Evolutionary conservation across 2,797 vertebrate species (phyloP), one percentile per base, ranked within the genome.

Genomic region (Myripristis murdjan): DNA sequence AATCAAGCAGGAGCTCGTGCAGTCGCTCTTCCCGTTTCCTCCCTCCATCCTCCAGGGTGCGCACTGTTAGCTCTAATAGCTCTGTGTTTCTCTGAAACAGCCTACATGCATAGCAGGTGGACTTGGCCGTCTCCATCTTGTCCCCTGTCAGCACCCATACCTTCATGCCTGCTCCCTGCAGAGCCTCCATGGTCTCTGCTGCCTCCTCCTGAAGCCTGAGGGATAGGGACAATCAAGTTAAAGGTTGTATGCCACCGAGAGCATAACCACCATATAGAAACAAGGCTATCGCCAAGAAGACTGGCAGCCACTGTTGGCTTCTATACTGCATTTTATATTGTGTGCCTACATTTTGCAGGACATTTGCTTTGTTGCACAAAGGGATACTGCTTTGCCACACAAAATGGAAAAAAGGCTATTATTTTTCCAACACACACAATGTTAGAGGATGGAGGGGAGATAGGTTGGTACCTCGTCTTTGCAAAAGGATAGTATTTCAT

Each of bases 101-200:
- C 49, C 97, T 92, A 77, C 97, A 99, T 60, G 98, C 97, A 0
- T 98, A 99, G 91, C 98, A 99, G 0, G 98, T 98, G 73, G 98
- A 97, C 83, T 98, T 98, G 8, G 98, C 98, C 0, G 98, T 99
- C 91, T 99, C 98, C 97, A 98, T 97, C 90, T 99, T 99, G 92
- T 99, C 98, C 0, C 98, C 98, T 0, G 98, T 99, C 63, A 99
- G 94, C 77, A 99, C 97, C 98, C 98, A 99, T 15, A 99, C 95
- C 78, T 97, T 98, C 77, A 99, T 97, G 68, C 98, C 98, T 0
- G 98, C 98, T 0, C 95, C 92, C 37, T 98, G 98, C 71, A 99
- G 90, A 35, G 97, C 96, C 81, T 98, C 97, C 62, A 99, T 98
- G 0, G 98, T 99, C 87, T 97, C 97, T 0, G 97, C 96, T 0